Base-by-base conservation (phyloP, 92 coral and sea anemone species). In the Epizoanthus scotinus region DNA sequence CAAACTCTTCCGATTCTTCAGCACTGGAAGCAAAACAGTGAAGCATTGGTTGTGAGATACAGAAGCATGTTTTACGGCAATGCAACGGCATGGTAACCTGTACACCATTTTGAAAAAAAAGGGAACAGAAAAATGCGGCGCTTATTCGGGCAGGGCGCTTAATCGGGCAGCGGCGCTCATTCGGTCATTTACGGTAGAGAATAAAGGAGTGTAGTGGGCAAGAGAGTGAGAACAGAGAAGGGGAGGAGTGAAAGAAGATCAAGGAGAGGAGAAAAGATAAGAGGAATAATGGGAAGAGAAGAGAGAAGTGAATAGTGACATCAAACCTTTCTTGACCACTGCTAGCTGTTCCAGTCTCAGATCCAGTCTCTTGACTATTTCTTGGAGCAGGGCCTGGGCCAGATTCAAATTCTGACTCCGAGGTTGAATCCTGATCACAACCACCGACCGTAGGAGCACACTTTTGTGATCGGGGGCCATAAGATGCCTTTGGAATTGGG, bases 1-100 rank as follows among this genome's bases (percentile, higher is more conserved):
- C 97, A 86, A 92, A 92, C 83, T 92, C 97, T 53, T 87, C 87
- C 5, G 87, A 84, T 52, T 87, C 94, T 59, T 90, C 82, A 24
- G 72, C 91, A 82, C 97, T 87, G 28, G 36, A 47, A 49, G 36
- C 28, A 29, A 27, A 31, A 15, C 52, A 36, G 60, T 10, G 53
- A 61, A 10, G 49, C 38, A 59, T 38, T 3, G 44, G 53, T 44
- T 27, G 25, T 10, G 52, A 47, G 52, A 47, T 47, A 47, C 52
- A 47, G 10, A 47, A 47, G 52, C 17, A 2, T 47, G 52, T 2
- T 9, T 9, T 15, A 47, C 14, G 17, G 52, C 52, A 47, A 15
- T 47, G 52, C 52, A 47, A 13, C 12, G 14, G 50, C 50, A 44
- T 44, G 10, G 52, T 47, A 9, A 47, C 17, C 52, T 47, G 52